Conservation (phyloP, 2,797 vertebrate genomes). For the Poecile montanus region DNA sequence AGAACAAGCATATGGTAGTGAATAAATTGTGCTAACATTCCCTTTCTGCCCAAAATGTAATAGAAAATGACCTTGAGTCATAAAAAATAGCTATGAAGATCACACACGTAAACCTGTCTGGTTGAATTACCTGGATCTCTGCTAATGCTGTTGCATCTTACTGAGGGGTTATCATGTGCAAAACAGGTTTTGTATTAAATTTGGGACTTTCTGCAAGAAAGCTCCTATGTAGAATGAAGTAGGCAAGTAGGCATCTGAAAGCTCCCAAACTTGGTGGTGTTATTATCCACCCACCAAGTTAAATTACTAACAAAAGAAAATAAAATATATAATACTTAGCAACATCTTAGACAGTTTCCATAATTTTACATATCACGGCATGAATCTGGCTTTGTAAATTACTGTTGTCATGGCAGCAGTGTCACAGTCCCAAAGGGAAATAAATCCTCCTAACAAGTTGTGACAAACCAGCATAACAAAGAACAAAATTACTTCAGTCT, state of each 20-base stretch:
- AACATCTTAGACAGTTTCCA: slow-evolving; percentile 3
- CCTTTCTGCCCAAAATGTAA: neutral
- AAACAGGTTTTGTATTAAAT: neutral
- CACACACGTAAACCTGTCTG: neutral
- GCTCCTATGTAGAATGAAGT: neutral
- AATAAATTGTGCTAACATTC: neutral
- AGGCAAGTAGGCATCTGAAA: neutral
- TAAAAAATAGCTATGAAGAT: neutral
- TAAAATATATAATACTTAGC: neutral
- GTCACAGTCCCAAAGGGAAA: slow-evolving; percentile 41
- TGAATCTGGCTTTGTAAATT: slow-evolving; percentile 39
- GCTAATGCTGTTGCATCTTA: neutral
- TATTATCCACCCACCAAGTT: neutral
- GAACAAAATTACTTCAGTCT: slow-evolving; percentile 25
- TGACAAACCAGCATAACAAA: slow-evolving; percentile 38
- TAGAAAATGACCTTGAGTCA: neutral
- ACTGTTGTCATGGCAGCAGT: slow-evolving; percentile 53
- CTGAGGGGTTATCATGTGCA: neutral
- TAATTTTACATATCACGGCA: slow-evolving; percentile 28
- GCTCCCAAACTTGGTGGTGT: neutral
- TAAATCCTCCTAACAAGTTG: slow-evolving; percentile 51
- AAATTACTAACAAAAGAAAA: slow-evolving; percentile 33
- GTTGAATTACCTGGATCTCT: neutral
- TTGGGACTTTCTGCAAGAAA: neutral
- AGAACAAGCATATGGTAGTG: neutral